These are phyloP conservation scores for Seira sanloemensis DNA, from an alignment of 2,888 invertebrate genomes.

Conservation along the genomic window DNA sequence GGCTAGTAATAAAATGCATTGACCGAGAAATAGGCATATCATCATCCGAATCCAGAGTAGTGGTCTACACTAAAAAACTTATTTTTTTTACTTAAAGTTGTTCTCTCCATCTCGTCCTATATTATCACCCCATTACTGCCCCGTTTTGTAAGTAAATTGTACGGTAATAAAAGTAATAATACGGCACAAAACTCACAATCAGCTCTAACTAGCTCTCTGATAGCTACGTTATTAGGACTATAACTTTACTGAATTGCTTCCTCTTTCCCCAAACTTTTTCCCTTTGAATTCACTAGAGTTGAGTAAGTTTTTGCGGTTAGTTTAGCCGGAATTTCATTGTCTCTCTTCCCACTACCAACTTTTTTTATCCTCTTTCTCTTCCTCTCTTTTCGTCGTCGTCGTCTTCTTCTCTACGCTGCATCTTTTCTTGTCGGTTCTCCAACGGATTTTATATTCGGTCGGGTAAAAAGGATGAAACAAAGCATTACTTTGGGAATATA, in stretches of 20 bases:
- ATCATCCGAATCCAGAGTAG: conserved; percentile 17
- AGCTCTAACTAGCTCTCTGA: conserved; percentile 39
- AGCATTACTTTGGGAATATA: conserved; percentile 4
- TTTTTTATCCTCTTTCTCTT: conserved; percentile 4
- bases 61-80: not conserved
- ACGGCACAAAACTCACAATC: conserved; percentile 38
- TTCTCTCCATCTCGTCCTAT: conserved; percentile 19
- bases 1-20: conserved; percentile 39
- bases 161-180: conserved; percentile 48
- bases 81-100: not conserved
- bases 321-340: conserved; percentile 48
- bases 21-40: conserved; percentile 21
- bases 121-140: conserved; percentile 45
- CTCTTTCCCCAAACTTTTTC: conserved; percentile 30
- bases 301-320: conserved; percentile 38
- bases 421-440: not conserved
- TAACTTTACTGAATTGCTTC: conserved; percentile 47
- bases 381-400: not conserved
- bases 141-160: conserved; percentile 47
- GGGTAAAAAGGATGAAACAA: not conserved
- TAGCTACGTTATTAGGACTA: conserved; percentile 49
- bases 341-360: conserved; percentile 21
- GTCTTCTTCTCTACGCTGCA: not conserved
- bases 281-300: not conserved
- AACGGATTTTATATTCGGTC: not conserved